Evolutionary conservation across 2,113 vertebrate genomes (phyloP), one percentile per base, ranked within the genome.

Genomic region (Phalacrocorax carbo): DNA sequence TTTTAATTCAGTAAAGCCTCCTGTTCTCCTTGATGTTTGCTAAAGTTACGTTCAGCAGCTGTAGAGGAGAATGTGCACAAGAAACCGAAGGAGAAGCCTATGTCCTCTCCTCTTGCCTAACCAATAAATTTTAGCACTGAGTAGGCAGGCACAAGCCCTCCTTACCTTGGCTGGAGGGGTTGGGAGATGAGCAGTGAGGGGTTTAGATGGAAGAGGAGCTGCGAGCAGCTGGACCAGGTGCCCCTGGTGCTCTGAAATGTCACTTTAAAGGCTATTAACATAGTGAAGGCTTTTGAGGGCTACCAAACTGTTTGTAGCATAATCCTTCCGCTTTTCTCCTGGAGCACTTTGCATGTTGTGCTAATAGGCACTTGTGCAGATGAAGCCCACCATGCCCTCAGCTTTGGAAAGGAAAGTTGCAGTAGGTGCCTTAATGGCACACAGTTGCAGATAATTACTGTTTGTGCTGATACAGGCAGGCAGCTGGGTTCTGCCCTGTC

Each of bases 11-110:
- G 98, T 97, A 98, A 98, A 98, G 98, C 97, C 96, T 95, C 93
- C 97, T 96, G 90, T 97, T 91, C 98, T 97, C 98, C 98, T 99
- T 99, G 98, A 99, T 98, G 98, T 98, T 98, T 98, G 98, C 98
- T 99, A 98, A 97, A 97, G 98, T 98, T 98, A 98, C 98, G 96
- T 94, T 97, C 97, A 98, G 98, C 98, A 98, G 98, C 98, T 98
- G 98, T 98, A 98, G 97, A 93, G 86, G 90, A 97, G 97, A 97
- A 97, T 97, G 96, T 83, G 95, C 93, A 95, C 89, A 96, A 97
- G 98, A 97, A 98, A 97, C 95, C 18, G 26, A 95, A 97, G 97
- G 93, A 96, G 96, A 97, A 93, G 86, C 80, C 92, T 93, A 93
- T 96, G 92, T 91, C 88, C 95, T 97, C 91, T 96, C 91, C 92